Base-by-base conservation (phyloP, 1,140 invertebrate species). In the Trachymyrmex septentrionalis region DNA sequence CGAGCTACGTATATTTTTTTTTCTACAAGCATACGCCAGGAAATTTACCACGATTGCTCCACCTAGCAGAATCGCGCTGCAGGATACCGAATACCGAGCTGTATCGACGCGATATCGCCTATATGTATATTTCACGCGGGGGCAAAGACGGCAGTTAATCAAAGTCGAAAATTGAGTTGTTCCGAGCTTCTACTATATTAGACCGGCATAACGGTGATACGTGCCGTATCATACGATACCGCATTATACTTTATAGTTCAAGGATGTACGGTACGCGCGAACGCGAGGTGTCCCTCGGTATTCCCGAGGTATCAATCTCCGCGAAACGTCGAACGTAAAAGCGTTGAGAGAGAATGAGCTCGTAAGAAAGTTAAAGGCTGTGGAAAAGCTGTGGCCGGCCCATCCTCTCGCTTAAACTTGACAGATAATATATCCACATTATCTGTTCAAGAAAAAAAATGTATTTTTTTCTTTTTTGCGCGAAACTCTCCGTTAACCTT, bases 111-210 rank as follows among this genome's bases (percentile, higher is more conserved):
- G 77, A 48, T n/a, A n/a, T 21, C 14, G 4, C 7, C 19, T 14
- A 27, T 48, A 48, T 9, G 34, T 21, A 34, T 38, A 12, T 34
- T 21, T 24, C n/a, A 14, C 27, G 61, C n/a, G 55, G 12, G 71
- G 6, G 27, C 55, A 30, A 19, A 63, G 53, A 61, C 67, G 53
- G 34, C 69, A 38, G 80, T 75, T 75, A 84, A 84, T 84, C 53
- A 75, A 84, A 84, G 55, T 84, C 80, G 80, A 84, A 73, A 84
- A 84, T 84, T 84, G 67, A 75, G 80, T 84, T 84, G 80, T 84
- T 75, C 24, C 69, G 1, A 61, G 69, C 80, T 61, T 34, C 55
- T 50, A 21, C 55, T 34, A 16, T 50, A 59, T 61, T 50, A 75
- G 38, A 82, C 53, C 38, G 38, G 38, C 38, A 14, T 57, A 50